Conservation (phyloP, 2,888 invertebrate genomes). For the Agrochola circellaris region DNA sequence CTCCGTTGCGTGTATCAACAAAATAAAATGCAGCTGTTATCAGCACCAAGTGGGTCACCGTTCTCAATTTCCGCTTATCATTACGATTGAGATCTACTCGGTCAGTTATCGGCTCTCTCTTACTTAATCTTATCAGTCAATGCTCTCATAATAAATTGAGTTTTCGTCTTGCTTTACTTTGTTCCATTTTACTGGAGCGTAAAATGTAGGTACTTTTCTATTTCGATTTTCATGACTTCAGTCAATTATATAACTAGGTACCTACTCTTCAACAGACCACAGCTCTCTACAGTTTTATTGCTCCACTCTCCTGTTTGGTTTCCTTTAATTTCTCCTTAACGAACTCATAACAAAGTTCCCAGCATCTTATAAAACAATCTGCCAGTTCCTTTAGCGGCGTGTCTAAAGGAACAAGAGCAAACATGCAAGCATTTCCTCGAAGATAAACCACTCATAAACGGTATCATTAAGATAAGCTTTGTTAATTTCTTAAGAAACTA, state of each 20-base stretch:
- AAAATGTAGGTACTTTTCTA: too few relatives aligned
- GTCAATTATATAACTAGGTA: too few relatives aligned
- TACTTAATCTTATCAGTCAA: slow-evolving; percentile 63
- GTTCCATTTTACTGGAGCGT: too few relatives aligned
- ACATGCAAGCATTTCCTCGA: slow-evolving; percentile 79
- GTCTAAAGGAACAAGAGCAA: slow-evolving; percentile 76
- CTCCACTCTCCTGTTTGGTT: not conserved
- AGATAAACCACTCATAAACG: slow-evolving; percentile 81
- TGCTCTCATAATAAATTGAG: slow-evolving; percentile 56
- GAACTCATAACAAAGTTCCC: slow-evolving; percentile 47
- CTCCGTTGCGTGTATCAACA: slow-evolving; percentile 50
- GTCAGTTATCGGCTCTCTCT: slow-evolving; percentile 49
- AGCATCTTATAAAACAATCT: slow-evolving; percentile 61
- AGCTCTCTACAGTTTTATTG: too few relatives aligned
- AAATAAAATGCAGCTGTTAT: slow-evolving; percentile 63
- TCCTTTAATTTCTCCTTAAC: slow-evolving; percentile 25
- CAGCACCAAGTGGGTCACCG: slow-evolving; percentile 61
- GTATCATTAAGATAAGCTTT: slow-evolving; percentile 81
- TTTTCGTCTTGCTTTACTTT: slow-evolving; percentile 33
- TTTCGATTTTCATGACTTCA: too few relatives aligned
- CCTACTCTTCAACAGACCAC: too few relatives aligned
- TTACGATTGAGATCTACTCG: slow-evolving; percentile 63
- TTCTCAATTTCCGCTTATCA: slow-evolving; percentile 63
- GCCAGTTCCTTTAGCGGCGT: slow-evolving; percentile 65
- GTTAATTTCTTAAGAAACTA: slow-evolving; percentile 84